Conservation (phyloP, 1,140 invertebrate species). For the Chymomyza costata region DNA sequence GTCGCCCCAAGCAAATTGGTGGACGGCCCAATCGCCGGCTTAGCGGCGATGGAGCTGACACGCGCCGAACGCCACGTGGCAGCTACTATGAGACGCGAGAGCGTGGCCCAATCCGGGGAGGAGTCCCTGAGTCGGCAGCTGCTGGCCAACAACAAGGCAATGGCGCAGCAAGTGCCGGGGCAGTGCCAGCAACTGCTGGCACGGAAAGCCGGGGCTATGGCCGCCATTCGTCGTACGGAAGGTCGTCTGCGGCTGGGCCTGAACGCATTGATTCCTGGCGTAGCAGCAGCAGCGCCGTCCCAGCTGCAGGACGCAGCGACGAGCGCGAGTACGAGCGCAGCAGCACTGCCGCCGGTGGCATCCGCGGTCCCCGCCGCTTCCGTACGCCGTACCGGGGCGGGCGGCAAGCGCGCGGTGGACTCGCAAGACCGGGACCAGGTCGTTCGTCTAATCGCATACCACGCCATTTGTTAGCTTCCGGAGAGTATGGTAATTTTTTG, state of each 20-base stretch:
- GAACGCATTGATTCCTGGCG: slow-evolving; percentile 75
- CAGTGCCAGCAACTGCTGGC: neutral
- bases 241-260: slow-evolving; percentile 53
- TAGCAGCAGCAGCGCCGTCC: slow-evolving; percentile 68
- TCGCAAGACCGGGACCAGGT: slow-evolving; percentile 73
- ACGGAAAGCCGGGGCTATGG: slow-evolving; percentile 41
- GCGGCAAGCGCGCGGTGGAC: slow-evolving; percentile 66
- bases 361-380: slow-evolving; percentile 60
- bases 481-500: slow-evolving; percentile 63
- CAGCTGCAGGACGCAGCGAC: slow-evolving; percentile 40
- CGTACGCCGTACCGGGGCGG: slow-evolving; percentile 70
- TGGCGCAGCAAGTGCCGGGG: slow-evolving; percentile 1
- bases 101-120: slow-evolving; percentile 16
- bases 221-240: slow-evolving; percentile 46
- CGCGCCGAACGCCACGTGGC: slow-evolving; percentile 53
- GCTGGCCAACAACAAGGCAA: slow-evolving; percentile 8
- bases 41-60: slow-evolving; percentile 47
- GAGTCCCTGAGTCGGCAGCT: slow-evolving; percentile 1
- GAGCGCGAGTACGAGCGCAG: slow-evolving; percentile 23
- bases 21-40: slow-evolving; percentile 52
- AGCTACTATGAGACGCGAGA: slow-evolving; percentile 33
- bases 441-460: slow-evolving; percentile 72
- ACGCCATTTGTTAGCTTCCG: slow-evolving; percentile 73
- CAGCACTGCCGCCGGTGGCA: slow-evolving; percentile 34
- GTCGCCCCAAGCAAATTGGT: slow-evolving; percentile 67